These are phyloP conservation scores for Carollia perspicillata DNA, from an alignment of 2,113 vertebrate species.

Conservation along the genomic window DNA sequence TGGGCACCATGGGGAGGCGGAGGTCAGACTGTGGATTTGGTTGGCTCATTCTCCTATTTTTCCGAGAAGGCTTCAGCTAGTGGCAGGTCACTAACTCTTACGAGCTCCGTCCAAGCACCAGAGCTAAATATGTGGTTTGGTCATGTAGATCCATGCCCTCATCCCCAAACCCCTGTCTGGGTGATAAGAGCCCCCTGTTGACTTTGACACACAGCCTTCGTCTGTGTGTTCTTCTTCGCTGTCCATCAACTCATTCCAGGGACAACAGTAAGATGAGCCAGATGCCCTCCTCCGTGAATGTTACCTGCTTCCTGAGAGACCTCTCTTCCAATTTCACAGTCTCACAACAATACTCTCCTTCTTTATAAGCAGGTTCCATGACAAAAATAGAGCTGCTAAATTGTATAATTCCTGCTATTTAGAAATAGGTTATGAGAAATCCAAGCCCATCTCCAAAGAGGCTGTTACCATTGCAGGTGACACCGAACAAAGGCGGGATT, in stretches of 20 bases:
- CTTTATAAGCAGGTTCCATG: not conserved
- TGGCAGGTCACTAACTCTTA: not conserved
- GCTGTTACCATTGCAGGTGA: not conserved
- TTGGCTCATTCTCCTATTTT: not conserved
- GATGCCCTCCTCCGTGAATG: not conserved
- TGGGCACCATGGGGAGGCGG: not conserved
- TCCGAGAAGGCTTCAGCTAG: constrained; percentile 18
- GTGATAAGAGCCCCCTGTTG: not conserved
- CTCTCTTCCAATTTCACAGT: not conserved
- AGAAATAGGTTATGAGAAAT: not conserved
- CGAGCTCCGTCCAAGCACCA: not conserved
- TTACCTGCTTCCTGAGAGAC: not conserved
- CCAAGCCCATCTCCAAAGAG: not conserved
- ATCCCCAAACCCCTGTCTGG: not conserved
- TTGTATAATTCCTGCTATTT: not conserved
- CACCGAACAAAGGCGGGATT: not conserved
- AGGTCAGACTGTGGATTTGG: constrained; percentile 25
- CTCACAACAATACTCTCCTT: not conserved
- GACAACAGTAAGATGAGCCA: not conserved
- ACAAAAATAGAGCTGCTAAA: not conserved
- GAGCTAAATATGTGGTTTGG: not conserved
- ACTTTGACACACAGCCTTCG: not conserved
- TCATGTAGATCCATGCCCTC: not conserved
- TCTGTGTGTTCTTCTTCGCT: not conserved
- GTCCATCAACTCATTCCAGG: not conserved